Conservation (phyloP, 2,797 vertebrate genomes). For the Pangasius larnaudii region DNA sequence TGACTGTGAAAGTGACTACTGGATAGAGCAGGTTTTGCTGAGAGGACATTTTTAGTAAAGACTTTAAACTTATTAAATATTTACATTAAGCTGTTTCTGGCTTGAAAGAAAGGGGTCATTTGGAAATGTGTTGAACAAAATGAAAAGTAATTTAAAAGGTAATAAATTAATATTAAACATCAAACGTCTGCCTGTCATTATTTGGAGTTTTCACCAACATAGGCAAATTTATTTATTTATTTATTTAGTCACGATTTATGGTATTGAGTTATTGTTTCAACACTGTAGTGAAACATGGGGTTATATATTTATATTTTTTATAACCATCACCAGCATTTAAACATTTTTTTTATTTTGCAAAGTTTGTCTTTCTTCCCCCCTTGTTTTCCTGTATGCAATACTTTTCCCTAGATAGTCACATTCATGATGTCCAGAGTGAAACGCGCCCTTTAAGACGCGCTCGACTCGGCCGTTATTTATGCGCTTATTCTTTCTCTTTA, state of each 20-base stretch:
- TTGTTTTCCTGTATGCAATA: not conserved
- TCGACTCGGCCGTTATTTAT: conserved; percentile 27
- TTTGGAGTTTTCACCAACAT: conserved; percentile 49
- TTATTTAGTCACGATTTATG: not conserved
- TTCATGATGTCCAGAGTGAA: conserved; percentile 51
- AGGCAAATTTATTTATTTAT: not conserved
- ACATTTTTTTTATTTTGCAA: not conserved
- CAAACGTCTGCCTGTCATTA: conserved; percentile 57
- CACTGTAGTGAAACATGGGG: not conserved
- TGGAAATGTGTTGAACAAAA: conserved; percentile 68
- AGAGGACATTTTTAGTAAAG: conserved; percentile 54
- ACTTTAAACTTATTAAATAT: conserved; percentile 61
- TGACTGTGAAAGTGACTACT: conserved; percentile 39
- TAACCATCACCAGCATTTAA: not conserved
- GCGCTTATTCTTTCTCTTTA: not conserved
- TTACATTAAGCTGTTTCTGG: conserved; percentile 67
- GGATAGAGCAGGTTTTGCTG: conserved; percentile 45
- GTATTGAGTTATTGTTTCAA: not conserved
- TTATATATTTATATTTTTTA: not conserved
- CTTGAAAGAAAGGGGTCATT: conserved; percentile 61
- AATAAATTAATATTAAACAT: conserved; percentile 83
- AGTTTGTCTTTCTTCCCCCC: too few relatives aligned
- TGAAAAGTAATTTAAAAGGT: conserved; percentile 73
- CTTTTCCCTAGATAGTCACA: not conserved
- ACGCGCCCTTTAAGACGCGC: conserved; percentile 77